phyloP scores from a whole-genome alignment of 2,888 invertebrate species.

The Autographa gamma region DNA sequence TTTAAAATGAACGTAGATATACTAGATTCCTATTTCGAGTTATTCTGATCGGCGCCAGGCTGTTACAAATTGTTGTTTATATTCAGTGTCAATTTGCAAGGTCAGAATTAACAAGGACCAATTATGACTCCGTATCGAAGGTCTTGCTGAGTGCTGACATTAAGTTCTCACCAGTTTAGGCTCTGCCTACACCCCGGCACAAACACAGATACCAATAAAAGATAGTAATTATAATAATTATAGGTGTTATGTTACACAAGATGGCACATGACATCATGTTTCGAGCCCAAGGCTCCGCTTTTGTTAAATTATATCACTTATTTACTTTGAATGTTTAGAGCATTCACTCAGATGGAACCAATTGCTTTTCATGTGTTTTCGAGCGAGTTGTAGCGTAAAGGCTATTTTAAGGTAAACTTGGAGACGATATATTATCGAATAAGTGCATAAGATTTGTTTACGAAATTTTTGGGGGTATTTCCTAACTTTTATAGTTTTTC shows the following conservation, averaged over 20 bases:
- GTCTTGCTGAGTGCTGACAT: neutral
- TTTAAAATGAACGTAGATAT: too few species aligned
- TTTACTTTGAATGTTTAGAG: constrained; percentile 48
- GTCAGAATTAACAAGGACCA: neutral
- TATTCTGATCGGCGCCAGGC: neutral
- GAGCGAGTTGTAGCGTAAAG: constrained; percentile 9
- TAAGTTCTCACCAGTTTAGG: constrained; percentile 12
- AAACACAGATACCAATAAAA: constrained; percentile 11
- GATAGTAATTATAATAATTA: neutral
- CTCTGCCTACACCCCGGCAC: constrained; percentile 40
- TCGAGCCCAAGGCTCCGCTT: constrained; percentile 42
- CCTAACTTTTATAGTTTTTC: too few species aligned
- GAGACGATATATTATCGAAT: neutral
- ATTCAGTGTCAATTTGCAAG: neutral
- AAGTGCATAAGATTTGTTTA: too few species aligned
- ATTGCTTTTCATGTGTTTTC: constrained; percentile 27
- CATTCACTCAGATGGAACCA: constrained; percentile 48
- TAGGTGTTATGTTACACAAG: constrained; percentile 9
- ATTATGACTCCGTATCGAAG: neutral
- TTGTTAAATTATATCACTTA: constrained; percentile 40
- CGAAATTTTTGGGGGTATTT: too few species aligned
- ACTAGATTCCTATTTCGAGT: too few species aligned
- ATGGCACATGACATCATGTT: constrained; percentile 44
- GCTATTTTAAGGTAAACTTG: constrained; percentile 5
- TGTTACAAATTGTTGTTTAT: neutral